Evolutionary conservation across 1,140 invertebrate genomes (phyloP).

Genomic region (Planococcus citri): DNA sequence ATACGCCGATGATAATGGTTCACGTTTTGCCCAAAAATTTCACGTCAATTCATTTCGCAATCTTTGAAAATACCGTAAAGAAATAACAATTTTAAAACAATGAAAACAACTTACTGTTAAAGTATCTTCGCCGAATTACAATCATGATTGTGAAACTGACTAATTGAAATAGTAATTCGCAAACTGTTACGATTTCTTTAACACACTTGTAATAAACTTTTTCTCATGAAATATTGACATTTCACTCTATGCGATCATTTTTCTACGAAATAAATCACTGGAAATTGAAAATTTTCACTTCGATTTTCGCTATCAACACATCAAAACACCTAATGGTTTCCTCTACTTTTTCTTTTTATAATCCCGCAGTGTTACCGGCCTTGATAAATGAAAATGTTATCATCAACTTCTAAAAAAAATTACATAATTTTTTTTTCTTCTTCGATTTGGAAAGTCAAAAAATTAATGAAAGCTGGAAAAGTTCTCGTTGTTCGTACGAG

Average conservation of each 20-base stretch:
- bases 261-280: not conserved
- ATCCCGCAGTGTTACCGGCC: not conserved
- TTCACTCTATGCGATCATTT: too few relatives aligned
- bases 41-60: too few relatives aligned
- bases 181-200: not conserved
- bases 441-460: too few relatives aligned
- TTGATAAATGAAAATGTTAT: not conserved
- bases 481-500: too few relatives aligned
- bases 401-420: too few relatives aligned
- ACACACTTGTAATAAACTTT: not conserved
- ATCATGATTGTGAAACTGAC: not conserved
- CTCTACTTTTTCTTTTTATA: not conserved
- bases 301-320: constrained; percentile 11
- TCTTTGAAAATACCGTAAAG: too few relatives aligned
- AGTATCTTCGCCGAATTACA: not conserved
- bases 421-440: too few relatives aligned
- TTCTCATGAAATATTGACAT: not conserved
- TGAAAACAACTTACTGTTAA: not conserved
- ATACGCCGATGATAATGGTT: too few relatives aligned
- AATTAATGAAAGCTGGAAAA: not conserved
- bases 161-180: not conserved
- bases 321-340: constrained; percentile 18
- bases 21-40: too few relatives aligned
- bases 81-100: not conserved
- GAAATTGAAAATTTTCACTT: not conserved